Evolutionary conservation across 1,140 invertebrate species (phyloP).

Genomic region (Cylas formicarius): DNA sequence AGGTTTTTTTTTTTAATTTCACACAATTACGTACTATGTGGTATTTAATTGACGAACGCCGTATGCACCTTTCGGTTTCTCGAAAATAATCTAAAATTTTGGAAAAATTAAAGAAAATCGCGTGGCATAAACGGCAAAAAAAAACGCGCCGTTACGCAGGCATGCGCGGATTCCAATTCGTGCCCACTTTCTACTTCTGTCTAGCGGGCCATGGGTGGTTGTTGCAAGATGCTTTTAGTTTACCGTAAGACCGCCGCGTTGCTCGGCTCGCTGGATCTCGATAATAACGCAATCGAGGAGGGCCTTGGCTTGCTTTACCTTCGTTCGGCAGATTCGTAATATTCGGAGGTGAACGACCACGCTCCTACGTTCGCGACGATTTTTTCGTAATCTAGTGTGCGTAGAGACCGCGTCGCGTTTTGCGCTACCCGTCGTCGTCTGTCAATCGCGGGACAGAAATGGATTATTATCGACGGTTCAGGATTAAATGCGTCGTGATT

Average conservation of each 20-base stretch:
- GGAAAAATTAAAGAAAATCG: no score
- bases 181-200: constrained; percentile 26
- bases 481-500: constrained; percentile 32
- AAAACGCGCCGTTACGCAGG: no score
- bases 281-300: background rate
- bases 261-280: background rate
- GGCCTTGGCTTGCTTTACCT: background rate
- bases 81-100: no score
- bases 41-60: no score
- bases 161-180: constrained; percentile 27
- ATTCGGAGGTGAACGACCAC: constrained; percentile 18
- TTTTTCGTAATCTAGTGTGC: constrained; percentile 8
- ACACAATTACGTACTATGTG: no score
- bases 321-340: constrained; percentile 4
- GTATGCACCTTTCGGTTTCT: no score
- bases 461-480: constrained; percentile 31
- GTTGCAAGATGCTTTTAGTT: constrained; percentile 18
- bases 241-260: constrained; percentile 14
- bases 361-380: background rate
- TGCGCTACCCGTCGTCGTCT: background rate
- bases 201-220: constrained; percentile 10
- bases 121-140: no score
- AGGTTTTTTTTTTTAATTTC: no score
- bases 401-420: constrained; percentile 3
- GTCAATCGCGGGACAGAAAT: constrained; percentile 12